Base-by-base conservation (phyloP, 2,113 vertebrate species). In the Antigone vipio region DNA sequence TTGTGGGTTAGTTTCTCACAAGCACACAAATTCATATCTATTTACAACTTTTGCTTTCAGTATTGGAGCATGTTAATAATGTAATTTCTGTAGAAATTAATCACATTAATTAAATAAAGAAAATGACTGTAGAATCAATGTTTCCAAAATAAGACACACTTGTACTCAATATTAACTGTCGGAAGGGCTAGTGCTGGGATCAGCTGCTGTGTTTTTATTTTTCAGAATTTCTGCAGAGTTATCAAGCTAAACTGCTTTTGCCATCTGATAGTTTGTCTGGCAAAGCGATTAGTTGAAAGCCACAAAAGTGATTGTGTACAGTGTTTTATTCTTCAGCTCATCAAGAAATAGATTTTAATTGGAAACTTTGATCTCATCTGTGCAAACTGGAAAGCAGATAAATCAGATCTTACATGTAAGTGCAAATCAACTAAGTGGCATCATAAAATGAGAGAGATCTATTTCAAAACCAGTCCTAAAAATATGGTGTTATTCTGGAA, bases 211-310 rank as follows among this genome's bases (percentile, higher is more conserved):
- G 1, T 8, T 71, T 92, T 63, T 42, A 19, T 53, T 93, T 78
- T 77, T 77, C 59, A 63, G 76, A 79, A 91, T 94, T 94, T 94
- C 82, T 93, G 47, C 49, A 68, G 75, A 67, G n/a, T 62, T 96
- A 73, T 47, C 44, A 85, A 67, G 53, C 35, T 63, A 49, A 92
- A 76, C 63, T 44, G 47, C 44, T 91, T 88, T 83, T 81, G 35
- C 47, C 44, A 72, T 77, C 79, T 73, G 67, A 92, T 52, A 45
- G 78, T n/a, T 74, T 23, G 56, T 77, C 71, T 76, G 35, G 49
- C 44, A 78, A 83, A 92, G 14, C 2, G 21, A 81, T 89, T 80
- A 35, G 53, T 34, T 92, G 50, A 84, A 95, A 96, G 55, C 45
- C 67, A 58, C 55, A 69, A 35, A 72, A 89, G 52, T 42, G 21